Evolutionary conservation across 1,140 invertebrate genomes (phyloP).

Genomic region (Frieseomelitta varia): DNA sequence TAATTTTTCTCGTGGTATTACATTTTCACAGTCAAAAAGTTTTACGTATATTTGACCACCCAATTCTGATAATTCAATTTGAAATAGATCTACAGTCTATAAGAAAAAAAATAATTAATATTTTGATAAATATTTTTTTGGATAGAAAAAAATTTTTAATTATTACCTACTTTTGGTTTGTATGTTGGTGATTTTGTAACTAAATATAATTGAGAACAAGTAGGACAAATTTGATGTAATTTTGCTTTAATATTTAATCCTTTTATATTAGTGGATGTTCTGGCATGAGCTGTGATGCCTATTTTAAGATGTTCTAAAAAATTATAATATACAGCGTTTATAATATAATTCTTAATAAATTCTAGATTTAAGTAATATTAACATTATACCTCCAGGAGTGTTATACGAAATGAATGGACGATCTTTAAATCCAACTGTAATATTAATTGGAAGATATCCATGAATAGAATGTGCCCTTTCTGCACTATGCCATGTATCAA

Average conservation of each 20-base stretch:
- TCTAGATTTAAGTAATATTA: slow-evolving; percentile 5
- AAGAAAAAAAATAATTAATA: slow-evolving; percentile 28
- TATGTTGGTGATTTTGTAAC: slow-evolving; percentile 70
- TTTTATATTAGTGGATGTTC: slow-evolving; percentile 76
- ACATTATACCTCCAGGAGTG: slow-evolving; percentile 71
- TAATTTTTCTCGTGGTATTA: slow-evolving; percentile 74
- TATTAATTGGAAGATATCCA: slow-evolving; percentile 83
- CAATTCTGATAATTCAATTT: slow-evolving; percentile 79
- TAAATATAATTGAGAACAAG: slow-evolving; percentile 69
- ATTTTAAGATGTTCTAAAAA: slow-evolving; percentile 74
- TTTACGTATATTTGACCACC: slow-evolving; percentile 78
- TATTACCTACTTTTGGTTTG: slow-evolving; percentile 68
- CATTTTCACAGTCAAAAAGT: slow-evolving; percentile 80
- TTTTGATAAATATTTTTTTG: slow-evolving; percentile 10
- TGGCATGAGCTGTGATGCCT: slow-evolving; percentile 74
- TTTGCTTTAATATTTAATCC: slow-evolving; percentile 68
- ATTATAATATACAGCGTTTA: slow-evolving; percentile 1
- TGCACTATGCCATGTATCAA: slow-evolving; percentile 84
- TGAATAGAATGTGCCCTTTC: slow-evolving; percentile 84
- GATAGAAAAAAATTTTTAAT: background rate
- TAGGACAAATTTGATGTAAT: slow-evolving; percentile 71
- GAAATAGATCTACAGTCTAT: slow-evolving; percentile 67
- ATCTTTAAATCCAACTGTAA: slow-evolving; percentile 77
- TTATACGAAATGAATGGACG: slow-evolving; percentile 78
- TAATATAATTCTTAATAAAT: background rate